These are phyloP conservation scores for Pristionchus arcanus DNA, from an alignment of 2,888 invertebrate species.

Conservation along the genomic window DNA sequence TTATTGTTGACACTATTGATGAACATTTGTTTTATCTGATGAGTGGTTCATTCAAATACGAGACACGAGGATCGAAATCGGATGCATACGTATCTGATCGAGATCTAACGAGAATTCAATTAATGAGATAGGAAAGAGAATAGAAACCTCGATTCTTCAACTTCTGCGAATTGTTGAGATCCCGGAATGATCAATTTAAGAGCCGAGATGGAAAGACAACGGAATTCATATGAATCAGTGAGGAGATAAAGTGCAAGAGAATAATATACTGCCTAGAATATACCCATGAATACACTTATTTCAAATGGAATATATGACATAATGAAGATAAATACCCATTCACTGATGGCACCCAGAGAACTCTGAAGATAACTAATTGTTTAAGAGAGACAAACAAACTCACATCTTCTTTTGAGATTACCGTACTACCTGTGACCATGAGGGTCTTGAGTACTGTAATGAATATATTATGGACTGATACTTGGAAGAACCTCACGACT, in stretches of 20 bases:
- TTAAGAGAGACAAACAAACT: background rate
- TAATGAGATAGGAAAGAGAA: background rate
- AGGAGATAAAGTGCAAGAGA: constrained; percentile 39
- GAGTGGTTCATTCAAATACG: background rate
- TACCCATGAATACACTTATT: no score
- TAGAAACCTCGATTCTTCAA: background rate
- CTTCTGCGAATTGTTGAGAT: constrained; percentile 29
- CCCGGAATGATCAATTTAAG: constrained; percentile 54
- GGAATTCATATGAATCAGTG: constrained; percentile 55
- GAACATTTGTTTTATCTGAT: constrained; percentile 38
- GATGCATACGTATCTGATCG: constrained; percentile 1
- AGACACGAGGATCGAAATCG: constrained; percentile 32
- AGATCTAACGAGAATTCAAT: background rate
- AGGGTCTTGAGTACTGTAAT: constrained; percentile 41
- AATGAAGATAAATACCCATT: constrained; percentile 10
- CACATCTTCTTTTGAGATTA: background rate
- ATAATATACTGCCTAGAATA: constrained; percentile 5
- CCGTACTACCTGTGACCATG: constrained; percentile 21
- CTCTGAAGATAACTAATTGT: background rate
- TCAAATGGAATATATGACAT: no score
- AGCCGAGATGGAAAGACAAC: constrained; percentile 31
- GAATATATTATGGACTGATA: background rate
- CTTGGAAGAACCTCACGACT: constrained; percentile 16
- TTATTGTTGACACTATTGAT: constrained; percentile 26
- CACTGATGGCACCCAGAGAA: constrained; percentile 16